Percentiles rank a stretch among this genome's conserved stretches.
Conservation (phyloP, 2,888 invertebrate genomes). For the Zelleria hepariella region DNA sequence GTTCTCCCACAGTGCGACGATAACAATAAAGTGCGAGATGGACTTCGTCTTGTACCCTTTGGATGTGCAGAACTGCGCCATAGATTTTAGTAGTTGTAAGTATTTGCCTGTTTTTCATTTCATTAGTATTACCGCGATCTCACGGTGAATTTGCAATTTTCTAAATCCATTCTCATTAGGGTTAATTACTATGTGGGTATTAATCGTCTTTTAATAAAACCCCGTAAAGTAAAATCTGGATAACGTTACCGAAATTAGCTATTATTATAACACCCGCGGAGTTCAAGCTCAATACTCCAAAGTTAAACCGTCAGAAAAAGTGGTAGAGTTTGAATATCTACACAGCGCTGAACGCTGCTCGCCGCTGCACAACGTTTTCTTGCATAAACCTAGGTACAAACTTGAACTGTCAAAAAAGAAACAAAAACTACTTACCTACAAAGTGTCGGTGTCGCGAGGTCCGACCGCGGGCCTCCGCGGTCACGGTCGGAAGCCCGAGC, state of each 20-base stretch:
- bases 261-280: too few relatives aligned
- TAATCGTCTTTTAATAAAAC: not conserved
- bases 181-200: not conserved
- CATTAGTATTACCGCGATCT: not conserved
- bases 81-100: slow-evolving; percentile 78
- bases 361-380: too few relatives aligned
- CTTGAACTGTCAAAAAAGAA: too few relatives aligned
- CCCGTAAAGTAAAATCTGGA: not conserved
- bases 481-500: too few relatives aligned
- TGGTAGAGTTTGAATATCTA: too few relatives aligned
- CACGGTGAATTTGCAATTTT: not conserved
- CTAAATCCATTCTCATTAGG: not conserved
- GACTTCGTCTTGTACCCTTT: slow-evolving; percentile 75
- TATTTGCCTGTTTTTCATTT: slow-evolving; percentile 19
- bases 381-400: too few relatives aligned
- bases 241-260: not conserved
- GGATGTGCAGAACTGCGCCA: slow-evolving; percentile 75
- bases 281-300: too few relatives aligned
- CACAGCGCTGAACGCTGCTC: too few relatives aligned
- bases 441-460: too few relatives aligned
- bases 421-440: too few relatives aligned
- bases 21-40: slow-evolving; percentile 77
- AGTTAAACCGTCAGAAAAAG: too few relatives aligned
- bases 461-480: too few relatives aligned
- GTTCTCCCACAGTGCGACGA: slow-evolving; percentile 64